Evolutionary conservation across 2,113 vertebrate genomes (phyloP), one percentile per base, ranked within the genome.

Genomic region (Lonchura striata): DNA sequence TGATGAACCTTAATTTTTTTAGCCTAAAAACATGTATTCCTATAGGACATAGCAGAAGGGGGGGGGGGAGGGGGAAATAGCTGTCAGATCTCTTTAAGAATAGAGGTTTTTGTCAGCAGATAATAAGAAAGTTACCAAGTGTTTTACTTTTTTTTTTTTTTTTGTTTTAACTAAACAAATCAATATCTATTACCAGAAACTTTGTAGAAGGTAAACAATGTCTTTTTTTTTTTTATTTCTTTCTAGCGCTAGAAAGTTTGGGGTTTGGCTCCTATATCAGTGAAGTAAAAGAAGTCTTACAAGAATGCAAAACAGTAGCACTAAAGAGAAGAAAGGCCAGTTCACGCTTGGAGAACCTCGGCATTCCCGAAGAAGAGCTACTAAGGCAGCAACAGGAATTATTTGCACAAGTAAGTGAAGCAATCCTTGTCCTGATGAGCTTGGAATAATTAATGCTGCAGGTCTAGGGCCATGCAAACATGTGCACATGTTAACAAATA

Each of bases 231-330:
- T 30, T 78, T 60, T 80, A 35, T 91, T 91, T 74, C 47, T 86
- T 81, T 83, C 69, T 28, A 99, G 99, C 99, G 87, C 98, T 99
- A 66, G 99, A 99, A 98, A 99, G 99, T 96, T 99, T 99, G 81
- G 99, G 99, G 70, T 99, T 99, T 97, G 99, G 98, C 35, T 99
- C 99, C 10, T 99, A 99, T 95, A 99, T 99, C 96, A 98, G 98
- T 27, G 99, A 99, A 97, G 99, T 99, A 94, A 99, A 99, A 98
- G 99, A 99, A 97, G 99, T 99, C 91, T 98, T 99, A 97, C 99
- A 99, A 98, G 99, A 99, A 98, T 99, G 99, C 98, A 99, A 99
- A 98, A 99, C 99, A 25, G 99, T 99, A 83, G 99, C 99, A 70
- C 98, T 99, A 96, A 99, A 99, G 97, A 98, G 99, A 97, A 99